These are phyloP conservation scores for Leguminivora glycinivorella DNA, from an alignment of 1,140 invertebrate genomes.

Conservation along the genomic window DNA sequence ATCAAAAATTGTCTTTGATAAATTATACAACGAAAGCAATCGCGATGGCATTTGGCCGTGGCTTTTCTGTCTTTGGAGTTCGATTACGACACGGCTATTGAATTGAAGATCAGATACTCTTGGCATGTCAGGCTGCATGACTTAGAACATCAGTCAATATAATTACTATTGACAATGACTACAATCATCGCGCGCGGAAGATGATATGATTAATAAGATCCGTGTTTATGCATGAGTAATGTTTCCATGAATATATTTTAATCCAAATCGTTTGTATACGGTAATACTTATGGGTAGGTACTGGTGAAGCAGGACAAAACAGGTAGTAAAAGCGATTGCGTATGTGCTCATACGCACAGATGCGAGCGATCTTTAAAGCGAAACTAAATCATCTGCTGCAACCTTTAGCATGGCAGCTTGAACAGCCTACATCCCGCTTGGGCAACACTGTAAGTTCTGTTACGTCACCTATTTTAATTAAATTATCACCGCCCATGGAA, in stretches of 20 bases:
- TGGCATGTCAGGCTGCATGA: conserved; percentile 21
- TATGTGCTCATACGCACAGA: neutral
- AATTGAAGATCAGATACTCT: conserved; percentile 49
- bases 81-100: conserved; percentile 51
- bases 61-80: conserved; percentile 54
- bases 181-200: conserved; percentile 12
- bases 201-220: conserved; percentile 18
- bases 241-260: neutral
- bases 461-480: conserved; percentile 25
- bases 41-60: conserved; percentile 63
- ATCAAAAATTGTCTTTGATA: conserved; percentile 55
- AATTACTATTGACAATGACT: conserved; percentile 30
- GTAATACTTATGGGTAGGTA: no score
- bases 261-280: neutral
- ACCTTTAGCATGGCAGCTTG: conserved; percentile 5
- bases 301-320: neutral
- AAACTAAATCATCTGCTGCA: conserved; percentile 2
- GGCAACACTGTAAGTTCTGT: conserved; percentile 7
- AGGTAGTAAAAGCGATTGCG: conserved; percentile 4
- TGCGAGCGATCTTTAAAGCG: neutral
- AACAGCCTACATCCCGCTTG: conserved; percentile 25
- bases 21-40: conserved; percentile 61
- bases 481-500: conserved; percentile 25
- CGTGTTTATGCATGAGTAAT: neutral
- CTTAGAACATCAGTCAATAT: conserved; percentile 30